Conservation (phyloP, 1,140 invertebrate species). For the Batillaria attramentaria region DNA sequence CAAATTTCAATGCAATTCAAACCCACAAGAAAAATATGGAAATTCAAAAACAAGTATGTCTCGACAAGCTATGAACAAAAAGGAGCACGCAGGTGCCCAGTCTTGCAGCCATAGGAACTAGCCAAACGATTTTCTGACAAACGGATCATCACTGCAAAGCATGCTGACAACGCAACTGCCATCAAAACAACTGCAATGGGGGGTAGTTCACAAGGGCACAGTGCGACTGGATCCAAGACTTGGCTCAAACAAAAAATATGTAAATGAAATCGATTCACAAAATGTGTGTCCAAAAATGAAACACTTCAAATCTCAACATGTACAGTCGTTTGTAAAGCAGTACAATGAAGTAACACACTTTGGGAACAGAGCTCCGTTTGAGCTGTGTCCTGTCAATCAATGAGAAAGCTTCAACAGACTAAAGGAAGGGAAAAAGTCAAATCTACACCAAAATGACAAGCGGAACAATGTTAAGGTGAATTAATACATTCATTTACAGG, state of each 20-base stretch:
- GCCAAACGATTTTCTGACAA: too few species aligned
- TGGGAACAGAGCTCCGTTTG: neutral
- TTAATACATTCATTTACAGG: constrained; percentile 16
- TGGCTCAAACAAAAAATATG: constrained; percentile 22
- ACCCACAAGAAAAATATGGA: too few species aligned
- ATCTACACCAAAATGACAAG: constrained; percentile 11
- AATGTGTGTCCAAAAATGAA: constrained; percentile 1
- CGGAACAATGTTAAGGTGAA: constrained; percentile 19
- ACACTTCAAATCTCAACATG: constrained; percentile 11
- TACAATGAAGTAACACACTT: constrained; percentile 24
- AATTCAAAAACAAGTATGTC: too few species aligned
- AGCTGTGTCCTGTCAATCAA: constrained; percentile 8
- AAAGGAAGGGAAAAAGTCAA: constrained; percentile 4
- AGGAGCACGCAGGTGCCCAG: too few species aligned
- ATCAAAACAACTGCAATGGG: too few species aligned
- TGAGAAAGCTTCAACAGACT: neutral
- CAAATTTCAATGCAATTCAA: too few species aligned
- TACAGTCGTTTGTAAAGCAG: constrained; percentile 11
- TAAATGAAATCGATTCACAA: constrained; percentile 11
- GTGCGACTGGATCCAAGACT: neutral
- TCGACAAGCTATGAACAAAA: too few species aligned
- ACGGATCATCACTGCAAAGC: too few species aligned
- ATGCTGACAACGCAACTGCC: too few species aligned
- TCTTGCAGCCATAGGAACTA: too few species aligned
- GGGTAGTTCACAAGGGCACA: too few species aligned